Evolutionary conservation across 2,888 invertebrate species (phyloP), one percentile per base, ranked within the genome.

Genomic region (Rosalia funebris): DNA sequence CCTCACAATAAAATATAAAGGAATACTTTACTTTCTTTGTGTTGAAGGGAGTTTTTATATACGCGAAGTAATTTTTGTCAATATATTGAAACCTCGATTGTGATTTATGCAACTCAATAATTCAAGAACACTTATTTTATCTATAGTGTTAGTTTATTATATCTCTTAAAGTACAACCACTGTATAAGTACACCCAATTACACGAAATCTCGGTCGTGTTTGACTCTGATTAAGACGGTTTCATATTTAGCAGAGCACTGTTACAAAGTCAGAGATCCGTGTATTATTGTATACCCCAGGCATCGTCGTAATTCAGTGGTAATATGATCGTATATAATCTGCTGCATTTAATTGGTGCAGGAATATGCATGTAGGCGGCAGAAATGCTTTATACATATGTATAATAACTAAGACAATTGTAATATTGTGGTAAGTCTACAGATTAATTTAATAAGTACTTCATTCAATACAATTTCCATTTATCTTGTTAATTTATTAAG

Each of bases 301-400:
- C 72, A 67, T 65, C 68, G 65, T 75, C 75, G 76, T 77, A 77
- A 77, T 74, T 77, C 76, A 77, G 76, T 73, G 70, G 76, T 75
- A 77, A 77, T 76, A 75, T 74, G 75, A 76, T 75, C 77, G 72
- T 76, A 76, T 75, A 76, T 75, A 76, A 76, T 75, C 70, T 72
- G 72, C 69, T 65, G 71, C 71, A 70, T 75, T 77, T 77, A 77
- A 77, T 77, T 77, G 77, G 77, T 71, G 74, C 72, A 72, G 71
- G 74, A 70, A 71, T 72, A 72, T 71, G 67, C 66, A 71, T 66
- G 76, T 76, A 71, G 75, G 76, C 74, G 75, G 66, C 11, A 63
- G 58, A 61, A 66, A 68, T 66, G 69, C 67, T 70, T 69, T 71
- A 59, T 64, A 64, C 64, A 64, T 62, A 61, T 55, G 59, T 60